Percentiles rank a stretch among this genome's conserved stretches.
Evolutionary conservation across 2,113 vertebrate species (phyloP).

Genomic region (Sitta europaea): DNA sequence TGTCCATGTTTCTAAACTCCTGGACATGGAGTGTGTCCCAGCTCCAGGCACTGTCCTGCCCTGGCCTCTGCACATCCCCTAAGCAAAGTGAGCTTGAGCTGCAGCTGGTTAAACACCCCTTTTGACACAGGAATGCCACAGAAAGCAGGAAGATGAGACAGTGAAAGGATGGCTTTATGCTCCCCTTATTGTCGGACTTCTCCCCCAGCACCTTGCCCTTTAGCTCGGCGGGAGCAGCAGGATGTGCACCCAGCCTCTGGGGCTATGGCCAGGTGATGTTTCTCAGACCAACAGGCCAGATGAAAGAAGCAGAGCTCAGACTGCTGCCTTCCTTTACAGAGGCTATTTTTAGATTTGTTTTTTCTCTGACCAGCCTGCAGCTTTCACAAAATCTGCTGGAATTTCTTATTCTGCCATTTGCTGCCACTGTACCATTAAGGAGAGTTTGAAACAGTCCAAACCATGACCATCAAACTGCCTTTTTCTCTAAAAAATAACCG

Average conservation of each 20-base stretch:
- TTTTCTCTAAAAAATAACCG: not conserved
- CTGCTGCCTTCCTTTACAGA: not conserved
- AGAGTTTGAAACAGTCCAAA: not conserved
- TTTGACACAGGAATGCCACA: not conserved
- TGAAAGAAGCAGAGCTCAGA: not conserved
- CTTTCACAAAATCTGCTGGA: not conserved
- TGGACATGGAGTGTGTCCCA: not conserved
- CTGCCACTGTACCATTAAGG: not conserved
- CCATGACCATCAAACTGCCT: not conserved
- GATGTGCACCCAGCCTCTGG: not conserved
- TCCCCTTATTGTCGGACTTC: accelerated
- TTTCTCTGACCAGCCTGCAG: not conserved
- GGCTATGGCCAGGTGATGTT: not conserved
- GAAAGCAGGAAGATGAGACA: not conserved
- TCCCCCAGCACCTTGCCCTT: not conserved
- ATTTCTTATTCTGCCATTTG: not conserved
- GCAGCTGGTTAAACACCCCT: not conserved
- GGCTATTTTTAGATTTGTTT: not conserved
- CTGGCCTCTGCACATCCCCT: not conserved
- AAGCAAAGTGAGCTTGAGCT: not conserved
- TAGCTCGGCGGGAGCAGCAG: accelerated
- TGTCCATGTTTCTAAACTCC: accelerated
- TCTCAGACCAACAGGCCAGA: not conserved
- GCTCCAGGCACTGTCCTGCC: not conserved
- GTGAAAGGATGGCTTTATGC: not conserved